Evolutionary conservation across 1,140 invertebrate species (phyloP), one percentile per base, ranked within the genome.

Genomic region (Hydropsyche tenuis): DNA sequence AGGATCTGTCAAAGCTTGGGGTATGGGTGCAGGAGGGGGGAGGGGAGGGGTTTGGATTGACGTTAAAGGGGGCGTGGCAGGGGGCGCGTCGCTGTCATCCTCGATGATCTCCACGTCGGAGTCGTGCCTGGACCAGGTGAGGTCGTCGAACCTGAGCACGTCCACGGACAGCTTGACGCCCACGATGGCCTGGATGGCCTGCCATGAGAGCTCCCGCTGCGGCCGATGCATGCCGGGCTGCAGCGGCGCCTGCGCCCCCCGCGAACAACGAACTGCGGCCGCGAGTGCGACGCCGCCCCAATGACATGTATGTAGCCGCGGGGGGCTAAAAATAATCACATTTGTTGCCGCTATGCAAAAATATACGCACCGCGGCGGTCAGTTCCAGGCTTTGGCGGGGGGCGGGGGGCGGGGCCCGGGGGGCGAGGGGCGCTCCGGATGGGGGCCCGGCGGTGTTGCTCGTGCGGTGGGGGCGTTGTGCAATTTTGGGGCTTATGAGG

Each of bases 131-230:
- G 84, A 80, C 76, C 85, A 83, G 75, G 83, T 83, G 75, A 86
- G 85, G 81, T 85, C 83, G 78, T 86, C 85, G 75, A 86, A 86
- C 76, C 85, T 81, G 77, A 86, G 82, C 72, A 86, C 83, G 78
- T 84, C 85, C 69, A 84, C 76, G 75, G 85, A 84, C 77, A 86
- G 84, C 81, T 86, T 84, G 80, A 85, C 85, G 80, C 85, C 85
- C 76, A 86, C 84, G 76, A 86, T 86, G 81, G 83, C 81, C 81
- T 86, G 83, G 79, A 85, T 86, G 80, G 83, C 84, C 81, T 86
- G 83, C 85, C 85, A 86, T 83, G 85, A 86, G 82, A 86, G 84
- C 82, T 86, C 82, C 81, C 85, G 85, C 81, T 83, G 83, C 82
- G 85, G 84, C 81, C 83, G 84, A 83, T 86, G 85, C 85, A 86